phyloP scores from a whole-genome alignment of 2,888 invertebrate genomes.

The Agrypnus murinus region DNA sequence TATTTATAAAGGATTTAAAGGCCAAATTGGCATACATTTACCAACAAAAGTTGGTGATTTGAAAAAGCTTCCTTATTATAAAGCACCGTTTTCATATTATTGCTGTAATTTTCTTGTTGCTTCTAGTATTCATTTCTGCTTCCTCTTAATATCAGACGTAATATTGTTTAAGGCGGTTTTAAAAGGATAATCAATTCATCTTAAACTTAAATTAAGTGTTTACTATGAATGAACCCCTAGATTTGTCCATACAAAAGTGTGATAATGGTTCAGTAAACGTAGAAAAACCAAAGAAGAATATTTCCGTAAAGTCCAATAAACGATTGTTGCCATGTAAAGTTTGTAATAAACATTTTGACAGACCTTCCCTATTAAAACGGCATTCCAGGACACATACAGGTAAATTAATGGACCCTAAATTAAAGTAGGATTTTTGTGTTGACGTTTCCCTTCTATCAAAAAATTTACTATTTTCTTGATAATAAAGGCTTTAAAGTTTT shows the following conservation, averaged over 20 bases:
- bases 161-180: no score
- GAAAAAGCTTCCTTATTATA: no score
- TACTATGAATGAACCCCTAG: conserved; percentile 56
- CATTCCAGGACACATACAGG: conserved; percentile 96
- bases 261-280: not conserved
- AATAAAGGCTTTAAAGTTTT: no score
- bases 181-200: no score
- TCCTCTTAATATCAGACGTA: no score
- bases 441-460: no score
- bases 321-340: conserved; percentile 84
- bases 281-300: not conserved
- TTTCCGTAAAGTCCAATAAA: conserved; percentile 29
- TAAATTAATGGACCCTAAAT: no score
- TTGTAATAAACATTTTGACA: conserved; percentile 93
- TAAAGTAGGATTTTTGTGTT: no score
- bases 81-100: no score
- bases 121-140: no score
- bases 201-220: not conserved
- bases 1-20: conserved; percentile 18
- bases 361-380: conserved; percentile 91
- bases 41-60: not conserved
- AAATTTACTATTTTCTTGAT: no score
- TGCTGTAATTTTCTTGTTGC: no score
- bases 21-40: not conserved
- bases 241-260: conserved; percentile 52